Evolutionary conservation across 2,113 vertebrate species (phyloP).

Genomic region (Serinus canaria): DNA sequence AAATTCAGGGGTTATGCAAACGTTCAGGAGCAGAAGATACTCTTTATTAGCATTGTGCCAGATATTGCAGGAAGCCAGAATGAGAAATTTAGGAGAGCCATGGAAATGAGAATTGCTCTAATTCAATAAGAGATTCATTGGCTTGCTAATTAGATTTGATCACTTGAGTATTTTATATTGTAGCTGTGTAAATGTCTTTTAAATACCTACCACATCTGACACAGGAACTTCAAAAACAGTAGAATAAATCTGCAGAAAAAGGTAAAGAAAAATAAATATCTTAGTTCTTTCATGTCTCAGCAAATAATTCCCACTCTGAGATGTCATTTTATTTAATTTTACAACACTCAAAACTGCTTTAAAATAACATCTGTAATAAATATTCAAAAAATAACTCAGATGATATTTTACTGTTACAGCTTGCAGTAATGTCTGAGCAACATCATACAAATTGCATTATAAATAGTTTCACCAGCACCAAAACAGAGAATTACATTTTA

Average conservation of each 20-base stretch:
- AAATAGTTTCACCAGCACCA: neutral
- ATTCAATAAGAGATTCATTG: constrained; percentile 15
- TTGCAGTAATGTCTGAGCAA: neutral
- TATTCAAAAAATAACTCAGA: neutral
- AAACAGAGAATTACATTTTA: constrained; percentile 2
- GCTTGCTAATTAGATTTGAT: constrained; percentile 20
- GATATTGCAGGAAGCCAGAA: constrained; percentile 20
- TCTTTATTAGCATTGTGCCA: neutral
- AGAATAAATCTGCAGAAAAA: neutral
- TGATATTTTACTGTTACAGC: neutral
- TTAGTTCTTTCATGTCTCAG: neutral
- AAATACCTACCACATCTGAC: constrained; percentile 9
- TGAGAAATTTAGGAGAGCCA: constrained; percentile 3
- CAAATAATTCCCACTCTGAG: neutral
- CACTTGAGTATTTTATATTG: neutral
- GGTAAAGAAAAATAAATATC: neutral
- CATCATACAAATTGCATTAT: neutral
- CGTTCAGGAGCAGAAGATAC: neutral
- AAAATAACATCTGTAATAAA: neutral
- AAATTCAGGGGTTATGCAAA: constrained; percentile 1
- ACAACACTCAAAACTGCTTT: neutral
- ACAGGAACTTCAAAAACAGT: neutral
- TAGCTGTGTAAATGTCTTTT: neutral
- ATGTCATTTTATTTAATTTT: constrained; percentile 16
- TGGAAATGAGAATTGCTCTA: constrained; percentile 31